Percentiles rank a stretch among this genome's conserved stretches.
Conservation (phyloP, 2,797 vertebrate genomes). For the Cottoperca gobio region DNA sequence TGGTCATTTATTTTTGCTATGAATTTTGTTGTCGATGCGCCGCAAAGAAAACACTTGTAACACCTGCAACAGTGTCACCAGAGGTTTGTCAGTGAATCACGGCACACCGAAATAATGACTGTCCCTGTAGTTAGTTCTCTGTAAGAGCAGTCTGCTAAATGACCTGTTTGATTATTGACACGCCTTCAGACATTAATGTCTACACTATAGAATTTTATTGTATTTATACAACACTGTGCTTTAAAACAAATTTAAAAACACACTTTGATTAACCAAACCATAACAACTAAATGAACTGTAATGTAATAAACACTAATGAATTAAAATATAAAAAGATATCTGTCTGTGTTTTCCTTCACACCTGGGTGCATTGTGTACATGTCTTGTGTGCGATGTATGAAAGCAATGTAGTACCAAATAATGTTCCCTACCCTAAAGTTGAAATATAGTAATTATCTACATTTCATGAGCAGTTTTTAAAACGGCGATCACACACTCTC, state of each 20-base stretch:
- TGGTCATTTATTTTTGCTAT: slow-evolving; percentile 4
- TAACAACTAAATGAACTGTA: too few relatives aligned
- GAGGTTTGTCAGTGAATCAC: neutral
- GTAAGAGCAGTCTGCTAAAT: too few relatives aligned
- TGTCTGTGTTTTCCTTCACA: neutral
- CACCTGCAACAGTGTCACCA: neutral
- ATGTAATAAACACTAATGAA: too few relatives aligned
- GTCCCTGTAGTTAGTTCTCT: too few relatives aligned
- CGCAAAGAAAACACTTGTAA: neutral
- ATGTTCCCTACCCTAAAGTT: too few relatives aligned
- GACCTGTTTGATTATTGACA: slow-evolving; percentile 1
- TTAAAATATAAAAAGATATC: too few relatives aligned
- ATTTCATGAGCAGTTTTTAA: too few relatives aligned
- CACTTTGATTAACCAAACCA: too few relatives aligned
- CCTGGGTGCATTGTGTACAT: neutral
- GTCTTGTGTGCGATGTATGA: neutral
- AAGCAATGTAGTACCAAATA: neutral
- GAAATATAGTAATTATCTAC: too few relatives aligned
- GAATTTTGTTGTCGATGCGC: neutral
- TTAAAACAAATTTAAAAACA: neutral
- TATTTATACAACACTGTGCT: neutral
- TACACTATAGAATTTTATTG: neutral
- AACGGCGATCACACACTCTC: too few relatives aligned
- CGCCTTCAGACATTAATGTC: neutral
- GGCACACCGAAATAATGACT: neutral